Conservation (phyloP, 1,140 invertebrate genomes). For the Brachionus plicatilis region DNA sequence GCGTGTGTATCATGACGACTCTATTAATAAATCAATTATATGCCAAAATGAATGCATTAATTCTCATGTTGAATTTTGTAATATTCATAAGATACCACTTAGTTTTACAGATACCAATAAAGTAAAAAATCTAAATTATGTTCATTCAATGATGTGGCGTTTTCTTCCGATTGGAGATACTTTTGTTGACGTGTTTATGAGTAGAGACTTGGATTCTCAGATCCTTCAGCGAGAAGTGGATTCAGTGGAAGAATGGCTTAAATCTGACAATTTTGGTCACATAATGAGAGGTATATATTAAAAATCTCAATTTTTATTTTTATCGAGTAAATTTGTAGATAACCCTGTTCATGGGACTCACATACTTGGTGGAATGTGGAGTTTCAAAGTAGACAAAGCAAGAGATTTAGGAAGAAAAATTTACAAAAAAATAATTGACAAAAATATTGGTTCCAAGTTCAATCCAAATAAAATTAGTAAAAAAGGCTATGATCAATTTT, state of each 20-base stretch:
- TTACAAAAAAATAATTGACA: background rate
- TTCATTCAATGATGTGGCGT: background rate
- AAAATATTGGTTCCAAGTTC: background rate
- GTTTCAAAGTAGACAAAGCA: background rate
- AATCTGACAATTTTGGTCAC: background rate
- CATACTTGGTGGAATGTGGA: slow-evolving; percentile 37
- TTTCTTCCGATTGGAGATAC: background rate
- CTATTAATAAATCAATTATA: background rate
- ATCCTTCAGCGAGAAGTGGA: background rate
- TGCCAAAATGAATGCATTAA: background rate
- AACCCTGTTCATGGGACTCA: background rate
- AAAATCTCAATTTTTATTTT: background rate
- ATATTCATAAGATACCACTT: background rate
- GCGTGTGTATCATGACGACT: slow-evolving; percentile 8
- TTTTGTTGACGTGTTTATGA: background rate
- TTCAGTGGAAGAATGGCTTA: slow-evolving; percentile 11
- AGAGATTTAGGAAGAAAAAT: background rate
- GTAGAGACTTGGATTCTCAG: slow-evolving; percentile 8
- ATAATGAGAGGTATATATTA: background rate
- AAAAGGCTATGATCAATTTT: slow-evolving; percentile 13
- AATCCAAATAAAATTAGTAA: background rate
- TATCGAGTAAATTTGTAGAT: background rate
- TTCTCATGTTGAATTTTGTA: slow-evolving; percentile 11
- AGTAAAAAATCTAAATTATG: background rate
- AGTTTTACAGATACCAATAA: background rate